Conservation (phyloP, 2,888 invertebrate species). For the Drosophila nigricruria region DNA sequence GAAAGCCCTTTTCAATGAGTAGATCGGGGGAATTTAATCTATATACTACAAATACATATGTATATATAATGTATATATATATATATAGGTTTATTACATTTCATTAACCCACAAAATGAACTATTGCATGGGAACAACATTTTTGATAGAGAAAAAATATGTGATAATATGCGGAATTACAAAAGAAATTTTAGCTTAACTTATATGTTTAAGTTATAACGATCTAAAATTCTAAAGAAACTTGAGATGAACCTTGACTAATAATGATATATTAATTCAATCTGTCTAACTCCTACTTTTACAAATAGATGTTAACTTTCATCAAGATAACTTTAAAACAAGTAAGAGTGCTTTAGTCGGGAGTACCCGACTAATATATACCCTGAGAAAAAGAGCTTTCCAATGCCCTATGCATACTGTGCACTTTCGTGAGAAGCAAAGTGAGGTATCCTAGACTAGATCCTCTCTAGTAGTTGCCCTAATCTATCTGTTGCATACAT, state of each 20-base stretch:
- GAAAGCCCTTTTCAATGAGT: not conserved
- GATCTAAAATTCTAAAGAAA: not conserved
- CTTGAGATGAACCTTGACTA: not conserved
- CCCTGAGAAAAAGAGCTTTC: not conserved
- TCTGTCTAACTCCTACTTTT: too few species aligned
- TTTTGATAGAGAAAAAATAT: not conserved
- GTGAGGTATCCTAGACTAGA: too few species aligned
- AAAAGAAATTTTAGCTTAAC: not conserved
- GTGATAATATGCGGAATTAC: not conserved
- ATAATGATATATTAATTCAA: too few species aligned
- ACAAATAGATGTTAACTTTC: too few species aligned
- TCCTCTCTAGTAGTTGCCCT: too few species aligned
- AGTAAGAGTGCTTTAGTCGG: not conserved
- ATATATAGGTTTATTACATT: not conserved
- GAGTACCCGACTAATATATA: not conserved
- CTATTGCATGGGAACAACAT: not conserved
- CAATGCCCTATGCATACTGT: too few species aligned
- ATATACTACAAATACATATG: not conserved
- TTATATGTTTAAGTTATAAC: too few species aligned
- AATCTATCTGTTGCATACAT: too few species aligned
- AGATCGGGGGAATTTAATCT: not conserved
- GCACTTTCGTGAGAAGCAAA: too few species aligned
- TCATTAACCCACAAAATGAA: too few species aligned
- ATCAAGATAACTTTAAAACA: too few species aligned
- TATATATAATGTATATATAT: not conserved